Evolutionary conservation across 2,888 invertebrate species (phyloP).

Genomic region (Orchesella flavescens): DNA sequence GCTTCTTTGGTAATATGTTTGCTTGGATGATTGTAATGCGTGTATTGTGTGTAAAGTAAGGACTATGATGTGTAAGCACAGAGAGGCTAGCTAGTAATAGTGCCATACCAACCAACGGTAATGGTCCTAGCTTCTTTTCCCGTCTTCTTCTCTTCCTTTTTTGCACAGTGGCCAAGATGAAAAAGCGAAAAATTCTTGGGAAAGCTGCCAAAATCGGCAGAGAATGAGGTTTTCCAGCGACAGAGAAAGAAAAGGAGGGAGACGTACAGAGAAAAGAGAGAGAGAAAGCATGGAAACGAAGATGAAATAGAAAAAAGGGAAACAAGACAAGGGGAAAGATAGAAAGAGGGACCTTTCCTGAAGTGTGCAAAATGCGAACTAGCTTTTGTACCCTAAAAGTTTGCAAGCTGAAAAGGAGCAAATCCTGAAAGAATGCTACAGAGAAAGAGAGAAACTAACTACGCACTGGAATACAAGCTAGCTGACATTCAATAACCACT

Average conservation of each 20-base stretch:
- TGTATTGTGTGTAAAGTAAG: conserved; percentile 32
- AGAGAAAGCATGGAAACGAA: conserved; percentile 11
- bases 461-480: background rate
- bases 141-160: conserved; percentile 33
- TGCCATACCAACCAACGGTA: background rate
- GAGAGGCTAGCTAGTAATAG: background rate
- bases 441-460: conserved; percentile 21
- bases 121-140: conserved; percentile 20
- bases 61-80: conserved; percentile 9
- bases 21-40: conserved; percentile 60
- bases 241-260: conserved; percentile 16
- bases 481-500: conserved; percentile 52
- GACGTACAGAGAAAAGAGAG: conserved; percentile 9
- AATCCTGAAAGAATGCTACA: background rate
- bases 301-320: conserved; percentile 33
- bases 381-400: background rate
- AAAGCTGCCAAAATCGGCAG: conserved; percentile 65
- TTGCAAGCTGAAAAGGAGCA: background rate
- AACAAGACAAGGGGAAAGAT: conserved; percentile 42
- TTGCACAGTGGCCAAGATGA: conserved; percentile 62
- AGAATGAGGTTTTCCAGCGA: conserved; percentile 52
- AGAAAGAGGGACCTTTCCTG: conserved; percentile 8
- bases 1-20: conserved; percentile 52
- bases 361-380: conserved; percentile 45
- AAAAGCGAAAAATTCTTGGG: conserved; percentile 67